Evolutionary conservation across 2,888 invertebrate genomes (phyloP).

Genomic region (Cephalotes varians): DNA sequence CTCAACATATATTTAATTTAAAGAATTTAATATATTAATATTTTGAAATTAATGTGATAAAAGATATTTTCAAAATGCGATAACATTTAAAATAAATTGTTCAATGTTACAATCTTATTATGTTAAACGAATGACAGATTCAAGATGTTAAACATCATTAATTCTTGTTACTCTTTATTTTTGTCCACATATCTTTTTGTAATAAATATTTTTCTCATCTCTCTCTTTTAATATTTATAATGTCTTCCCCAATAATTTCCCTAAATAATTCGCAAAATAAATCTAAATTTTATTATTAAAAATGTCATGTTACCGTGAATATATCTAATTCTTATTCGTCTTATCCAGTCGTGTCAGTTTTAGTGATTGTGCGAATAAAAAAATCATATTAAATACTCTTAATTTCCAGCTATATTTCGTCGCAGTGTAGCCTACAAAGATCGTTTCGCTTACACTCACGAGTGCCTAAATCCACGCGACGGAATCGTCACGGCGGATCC

Average conservation of each 20-base stretch:
- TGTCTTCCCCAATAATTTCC: too few relatives aligned
- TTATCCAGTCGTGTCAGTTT: not conserved
- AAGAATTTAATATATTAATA: too few relatives aligned
- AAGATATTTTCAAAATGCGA: not conserved
- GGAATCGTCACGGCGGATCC: not conserved
- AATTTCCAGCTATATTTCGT: not conserved
- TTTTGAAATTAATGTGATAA: not conserved
- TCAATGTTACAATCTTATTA: not conserved
- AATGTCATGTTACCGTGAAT: not conserved
- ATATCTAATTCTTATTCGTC: not conserved
- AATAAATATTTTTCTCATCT: not conserved
- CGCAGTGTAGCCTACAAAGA: not conserved
- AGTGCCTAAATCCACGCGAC: not conserved
- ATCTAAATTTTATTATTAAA: not conserved
- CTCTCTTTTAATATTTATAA: not conserved
- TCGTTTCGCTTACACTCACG: not conserved
- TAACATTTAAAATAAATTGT: not conserved
- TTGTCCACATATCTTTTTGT: not conserved
- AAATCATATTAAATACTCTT: not conserved
- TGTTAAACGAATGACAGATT: not conserved
- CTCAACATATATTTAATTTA: too few relatives aligned
- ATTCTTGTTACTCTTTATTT: not conserved
- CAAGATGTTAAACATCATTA: not conserved
- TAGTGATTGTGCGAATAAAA: not conserved
- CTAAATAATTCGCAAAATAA: not conserved